Base-by-base conservation (phyloP, 1,140 invertebrate species). In the Drosophila aff. region DNA sequence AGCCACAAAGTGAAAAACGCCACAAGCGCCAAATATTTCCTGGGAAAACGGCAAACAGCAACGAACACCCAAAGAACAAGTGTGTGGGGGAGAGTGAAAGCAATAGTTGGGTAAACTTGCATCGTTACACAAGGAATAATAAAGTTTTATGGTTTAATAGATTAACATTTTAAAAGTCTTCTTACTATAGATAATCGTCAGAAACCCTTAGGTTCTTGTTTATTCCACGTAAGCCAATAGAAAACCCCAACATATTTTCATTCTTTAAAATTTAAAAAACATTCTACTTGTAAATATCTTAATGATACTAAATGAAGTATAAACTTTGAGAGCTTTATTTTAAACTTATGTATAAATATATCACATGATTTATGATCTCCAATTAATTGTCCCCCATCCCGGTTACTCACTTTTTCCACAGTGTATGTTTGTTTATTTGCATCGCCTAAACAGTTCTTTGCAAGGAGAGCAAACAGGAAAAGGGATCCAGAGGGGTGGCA, bases 11-110 rank as follows among this genome's bases (percentile, higher is more conserved):
- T 75, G 63, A 81, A 81, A 84, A 90, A 75, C 74, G 77, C 85
- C 79, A 74, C 83, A 83, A 84, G 73, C 81, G 74, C 78, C 81
- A 90, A 89, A 84, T 89, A 90, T 89, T 89, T 84, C 74, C 84
- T 84, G 78, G 67, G 59, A 62, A 89, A 72, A 61, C 44, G 75
- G 60, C 65, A 81, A 76, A 65, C 58, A 47, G 40, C 15, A 47
- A 49, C 55, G 58, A 44, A 38, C 40, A 61, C n/a, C 43, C 36
- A 65, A 18, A 43, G 18, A 62, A 36, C 15, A 31, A 38, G 33
- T 55, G 43, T 75, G 60, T 71, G 59, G 38, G 36, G 8, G 58
- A 44, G 55, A 61, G 53, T 43, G 15, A 43, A 60, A 36, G 40
- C 36, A 60, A 44, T 65, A 60, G 52, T 60, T 59, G n/a, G 18